A percentile compares a stretch with the other conserved stretches of the same genome.
These are phyloP conservation scores for Cyclophora punctaria DNA, from an alignment of 2,888 invertebrate species.

Conservation along the genomic window DNA sequence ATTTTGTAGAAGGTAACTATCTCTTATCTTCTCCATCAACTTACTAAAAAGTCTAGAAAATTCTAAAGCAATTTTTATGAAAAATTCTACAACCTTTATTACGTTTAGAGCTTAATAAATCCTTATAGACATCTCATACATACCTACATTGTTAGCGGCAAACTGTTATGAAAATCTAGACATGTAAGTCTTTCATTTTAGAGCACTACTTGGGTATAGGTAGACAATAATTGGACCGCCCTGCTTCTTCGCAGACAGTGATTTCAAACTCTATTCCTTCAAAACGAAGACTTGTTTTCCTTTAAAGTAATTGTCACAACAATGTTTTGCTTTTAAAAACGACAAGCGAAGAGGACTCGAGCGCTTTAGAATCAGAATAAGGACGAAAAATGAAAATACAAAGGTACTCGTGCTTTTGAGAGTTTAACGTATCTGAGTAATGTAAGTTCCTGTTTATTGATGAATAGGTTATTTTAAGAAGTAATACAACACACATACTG, in stretches of 20 bases:
- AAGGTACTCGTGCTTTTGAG: slow-evolving; percentile 13
- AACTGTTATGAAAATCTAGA: slow-evolving; percentile 9
- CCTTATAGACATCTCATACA: no score
- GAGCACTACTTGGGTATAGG: slow-evolving; percentile 4
- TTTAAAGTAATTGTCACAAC: slow-evolving; percentile 22
- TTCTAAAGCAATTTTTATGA: no score
- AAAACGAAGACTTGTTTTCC: slow-evolving; percentile 20
- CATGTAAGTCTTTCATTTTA: slow-evolving; percentile 12
- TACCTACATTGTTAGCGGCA: slow-evolving; percentile 6
- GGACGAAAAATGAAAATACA: slow-evolving; percentile 39
- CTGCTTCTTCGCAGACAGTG: slow-evolving; percentile 1
- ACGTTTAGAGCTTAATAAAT: no score
- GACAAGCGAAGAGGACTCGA: slow-evolving; percentile 36
- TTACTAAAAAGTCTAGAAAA: no score
- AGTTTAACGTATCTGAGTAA: slow-evolving; percentile 15
- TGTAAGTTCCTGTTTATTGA: no score
- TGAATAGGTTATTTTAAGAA: no score
- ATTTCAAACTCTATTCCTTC: slow-evolving; percentile 19
- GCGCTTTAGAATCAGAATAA: slow-evolving; percentile 44
- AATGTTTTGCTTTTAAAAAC: slow-evolving; percentile 47
- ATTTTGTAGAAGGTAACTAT: no score
- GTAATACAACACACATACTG: no score
- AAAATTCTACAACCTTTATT: no score
- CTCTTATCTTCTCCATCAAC: no score
- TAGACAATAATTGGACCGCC: slow-evolving; percentile 8